Evolutionary conservation across 2,888 invertebrate species (phyloP).

Genomic region (Acronicta aceris): DNA sequence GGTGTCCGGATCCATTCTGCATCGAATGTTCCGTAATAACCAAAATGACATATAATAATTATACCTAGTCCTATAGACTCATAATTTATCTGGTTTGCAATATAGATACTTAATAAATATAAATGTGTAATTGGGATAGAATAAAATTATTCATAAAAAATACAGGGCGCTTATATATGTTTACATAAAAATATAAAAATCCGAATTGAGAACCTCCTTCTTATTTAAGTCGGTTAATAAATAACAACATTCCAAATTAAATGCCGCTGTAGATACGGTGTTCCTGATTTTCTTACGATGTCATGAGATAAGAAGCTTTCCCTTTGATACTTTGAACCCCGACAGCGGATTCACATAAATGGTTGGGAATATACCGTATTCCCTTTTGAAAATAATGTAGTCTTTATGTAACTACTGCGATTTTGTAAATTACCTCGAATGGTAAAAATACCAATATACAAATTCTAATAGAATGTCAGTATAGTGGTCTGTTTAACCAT

Average conservation of each 20-base stretch:
- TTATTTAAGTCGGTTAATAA: too few species aligned
- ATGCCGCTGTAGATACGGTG: constrained; percentile 18
- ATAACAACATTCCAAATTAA: constrained; percentile 40
- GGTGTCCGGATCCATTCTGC: constrained; percentile 28
- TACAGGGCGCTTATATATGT: too few species aligned
- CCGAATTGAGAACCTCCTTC: too few species aligned
- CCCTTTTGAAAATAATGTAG: constrained; percentile 39
- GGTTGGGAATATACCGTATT: constrained; percentile 44
- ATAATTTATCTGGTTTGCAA: too few species aligned
- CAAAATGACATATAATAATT: too few species aligned
- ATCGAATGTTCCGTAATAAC: not conserved
- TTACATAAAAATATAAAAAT: too few species aligned
- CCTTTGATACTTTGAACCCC: constrained; percentile 54
- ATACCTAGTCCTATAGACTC: not conserved
- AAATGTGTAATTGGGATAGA: too few species aligned
- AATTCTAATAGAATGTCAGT: too few species aligned
- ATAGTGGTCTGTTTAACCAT: too few species aligned
- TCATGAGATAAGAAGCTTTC: constrained; percentile 53
- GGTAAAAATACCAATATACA: too few species aligned
- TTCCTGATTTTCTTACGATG: constrained; percentile 42
- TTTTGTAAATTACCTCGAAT: constrained; percentile 20
- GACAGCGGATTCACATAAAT: constrained; percentile 48
- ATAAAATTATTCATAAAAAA: too few species aligned
- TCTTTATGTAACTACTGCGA: constrained; percentile 30
- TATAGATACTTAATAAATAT: too few species aligned